Conservation (phyloP, 2,888 invertebrate species). For the Euzophera pinguis region DNA sequence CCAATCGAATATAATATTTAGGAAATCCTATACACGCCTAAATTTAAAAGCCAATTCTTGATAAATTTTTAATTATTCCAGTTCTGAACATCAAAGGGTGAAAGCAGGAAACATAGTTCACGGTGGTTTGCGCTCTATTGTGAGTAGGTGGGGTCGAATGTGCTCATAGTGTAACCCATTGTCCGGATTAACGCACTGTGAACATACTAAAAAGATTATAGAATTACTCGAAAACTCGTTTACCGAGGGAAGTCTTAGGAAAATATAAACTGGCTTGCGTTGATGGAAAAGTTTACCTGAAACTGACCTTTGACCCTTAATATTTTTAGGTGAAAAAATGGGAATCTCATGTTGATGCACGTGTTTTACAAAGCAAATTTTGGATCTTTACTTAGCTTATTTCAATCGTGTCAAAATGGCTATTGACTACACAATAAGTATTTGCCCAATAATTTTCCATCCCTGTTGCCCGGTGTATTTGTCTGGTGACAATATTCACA, state of each 20-base stretch:
- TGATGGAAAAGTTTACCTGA: not conserved
- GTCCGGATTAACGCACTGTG: constrained; percentile 5
- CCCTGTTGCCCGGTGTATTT: no score
- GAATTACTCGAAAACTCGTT: not conserved
- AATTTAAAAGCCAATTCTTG: not conserved
- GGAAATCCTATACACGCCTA: not conserved
- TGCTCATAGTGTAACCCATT: constrained; percentile 1
- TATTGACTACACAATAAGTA: no score
- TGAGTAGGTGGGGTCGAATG: not conserved
- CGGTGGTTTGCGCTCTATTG: constrained; percentile 1
- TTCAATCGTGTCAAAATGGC: no score
- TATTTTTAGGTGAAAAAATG: no score
- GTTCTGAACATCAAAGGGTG: constrained; percentile 6
- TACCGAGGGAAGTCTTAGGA: not conserved
- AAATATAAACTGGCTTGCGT: not conserved
- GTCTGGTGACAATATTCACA: no score
- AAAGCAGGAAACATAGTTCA: constrained; percentile 12
- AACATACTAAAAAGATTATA: not conserved
- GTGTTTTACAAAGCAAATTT: no score
- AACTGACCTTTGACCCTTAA: not conserved
- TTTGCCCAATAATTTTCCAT: no score
- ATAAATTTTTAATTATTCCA: not conserved
- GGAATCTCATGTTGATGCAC: no score
- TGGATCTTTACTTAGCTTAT: no score
- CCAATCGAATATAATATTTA: not conserved